phyloP scores from a whole-genome alignment of 30 jellyfish, hydroid and myxozoan genomes.

The Mastigias papua region DNA sequence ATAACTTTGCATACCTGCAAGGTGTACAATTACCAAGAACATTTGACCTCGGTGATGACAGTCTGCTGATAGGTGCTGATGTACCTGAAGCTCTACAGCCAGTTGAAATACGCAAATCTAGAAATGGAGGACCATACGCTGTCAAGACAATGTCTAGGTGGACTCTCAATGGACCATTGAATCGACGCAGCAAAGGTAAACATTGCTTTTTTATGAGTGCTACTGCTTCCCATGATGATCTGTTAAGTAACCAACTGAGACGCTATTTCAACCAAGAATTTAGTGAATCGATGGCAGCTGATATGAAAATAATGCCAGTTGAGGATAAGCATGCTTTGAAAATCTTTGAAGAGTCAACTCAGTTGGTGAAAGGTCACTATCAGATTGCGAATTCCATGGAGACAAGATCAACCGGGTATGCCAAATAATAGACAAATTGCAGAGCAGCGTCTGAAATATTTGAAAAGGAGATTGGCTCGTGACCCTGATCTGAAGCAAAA shows the following conservation, averaged over 20 bases:
- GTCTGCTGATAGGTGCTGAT: constrained; percentile 58
- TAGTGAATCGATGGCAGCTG: constrained; percentile 14
- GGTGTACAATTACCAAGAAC: constrained; percentile 43
- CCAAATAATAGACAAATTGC: constrained; percentile 48
- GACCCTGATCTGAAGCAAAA: constrained; percentile 14
- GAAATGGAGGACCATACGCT: constrained; percentile 66
- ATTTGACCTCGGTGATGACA: constrained; percentile 15
- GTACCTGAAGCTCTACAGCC: constrained; percentile 76
- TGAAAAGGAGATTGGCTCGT: constrained; percentile 21
- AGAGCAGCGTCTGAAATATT: constrained; percentile 15
- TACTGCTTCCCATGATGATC: neutral
- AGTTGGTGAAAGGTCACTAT: constrained; percentile 57
- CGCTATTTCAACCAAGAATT: constrained; percentile 47
- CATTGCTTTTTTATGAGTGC: neutral
- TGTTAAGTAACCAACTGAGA: constrained; percentile 29
- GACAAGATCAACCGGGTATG: constrained; percentile 20
- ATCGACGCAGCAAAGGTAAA: neutral
- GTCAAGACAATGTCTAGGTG: constrained; percentile 65
- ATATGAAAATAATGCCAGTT: constrained; percentile 12
- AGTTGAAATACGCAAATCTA: constrained; percentile 11
- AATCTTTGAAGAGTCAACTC: constrained; percentile 23
- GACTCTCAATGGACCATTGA: constrained; percentile 72
- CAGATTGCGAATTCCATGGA: constrained; percentile 63
- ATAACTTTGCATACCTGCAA: constrained; percentile 47
- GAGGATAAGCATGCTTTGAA: constrained; percentile 28